These are phyloP conservation scores for Xestia rhomboidea DNA, from an alignment of 2,888 invertebrate species.

Conservation along the genomic window DNA sequence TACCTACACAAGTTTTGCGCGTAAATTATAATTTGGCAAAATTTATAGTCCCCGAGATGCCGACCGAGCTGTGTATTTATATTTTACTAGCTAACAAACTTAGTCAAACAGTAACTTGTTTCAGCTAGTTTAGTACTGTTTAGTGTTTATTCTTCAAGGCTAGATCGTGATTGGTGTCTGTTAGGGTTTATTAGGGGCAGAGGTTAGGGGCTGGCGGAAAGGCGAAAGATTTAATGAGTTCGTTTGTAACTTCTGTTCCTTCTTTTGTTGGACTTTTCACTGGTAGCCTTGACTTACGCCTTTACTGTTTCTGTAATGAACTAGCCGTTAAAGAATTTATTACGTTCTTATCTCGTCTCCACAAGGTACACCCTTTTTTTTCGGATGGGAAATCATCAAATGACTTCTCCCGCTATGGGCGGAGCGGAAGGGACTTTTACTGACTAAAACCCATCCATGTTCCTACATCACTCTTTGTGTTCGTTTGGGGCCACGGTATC, in stretches of 20 bases:
- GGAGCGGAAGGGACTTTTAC: no score
- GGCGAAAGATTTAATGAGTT: slow-evolving; percentile 19
- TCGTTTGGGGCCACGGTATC: no score
- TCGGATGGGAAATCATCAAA: no score
- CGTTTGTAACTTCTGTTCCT: not conserved
- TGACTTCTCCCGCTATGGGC: no score
- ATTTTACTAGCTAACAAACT: slow-evolving; percentile 58
- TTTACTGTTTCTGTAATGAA: not conserved
- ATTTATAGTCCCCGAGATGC: slow-evolving; percentile 57
- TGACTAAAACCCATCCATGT: no score
- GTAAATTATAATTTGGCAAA: slow-evolving; percentile 64
- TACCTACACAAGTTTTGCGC: slow-evolving; percentile 54
- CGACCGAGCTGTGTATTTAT: slow-evolving; percentile 54
- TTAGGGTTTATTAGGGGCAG: slow-evolving; percentile 24
- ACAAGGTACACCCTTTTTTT: not conserved
- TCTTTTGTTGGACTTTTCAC: slow-evolving; percentile 1
- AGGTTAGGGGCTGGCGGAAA: no score
- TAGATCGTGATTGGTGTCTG: slow-evolving; percentile 40
- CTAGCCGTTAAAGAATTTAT: not conserved
- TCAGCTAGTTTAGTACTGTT: slow-evolving; percentile 45
- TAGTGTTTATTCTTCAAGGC: slow-evolving; percentile 42
- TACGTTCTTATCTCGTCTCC: not conserved
- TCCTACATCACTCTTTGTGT: no score
- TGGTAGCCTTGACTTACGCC: not conserved
- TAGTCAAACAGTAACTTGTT: slow-evolving; percentile 53